Evolutionary conservation across 2,113 vertebrate genomes (phyloP).

Genomic region (Lophotis ruficrista): DNA sequence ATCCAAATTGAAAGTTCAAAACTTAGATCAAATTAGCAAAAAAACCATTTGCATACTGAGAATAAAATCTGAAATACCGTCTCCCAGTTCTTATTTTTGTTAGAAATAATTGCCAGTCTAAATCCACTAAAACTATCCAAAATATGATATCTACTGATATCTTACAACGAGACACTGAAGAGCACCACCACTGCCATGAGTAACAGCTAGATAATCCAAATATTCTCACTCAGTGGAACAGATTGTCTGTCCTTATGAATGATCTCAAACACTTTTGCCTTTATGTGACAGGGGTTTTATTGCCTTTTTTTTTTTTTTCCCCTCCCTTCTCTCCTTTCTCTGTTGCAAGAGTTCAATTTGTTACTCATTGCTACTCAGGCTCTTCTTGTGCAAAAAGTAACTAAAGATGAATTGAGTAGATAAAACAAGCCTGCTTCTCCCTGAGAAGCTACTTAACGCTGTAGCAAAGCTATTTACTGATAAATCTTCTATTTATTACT

Average conservation of each 20-base stretch:
- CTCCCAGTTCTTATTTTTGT: neutral
- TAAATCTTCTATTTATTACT: neutral
- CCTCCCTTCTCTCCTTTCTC: neutral
- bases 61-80: neutral
- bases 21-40: neutral
- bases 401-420: neutral
- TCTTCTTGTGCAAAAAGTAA: neutral
- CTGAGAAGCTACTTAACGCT: neutral
- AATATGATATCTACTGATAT: neutral
- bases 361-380: neutral
- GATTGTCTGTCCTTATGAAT: neutral
- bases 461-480: neutral
- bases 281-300: neutral
- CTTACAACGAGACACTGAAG: neutral
- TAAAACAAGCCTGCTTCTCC: neutral
- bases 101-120: neutral
- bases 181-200: neutral
- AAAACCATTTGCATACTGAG: neutral
- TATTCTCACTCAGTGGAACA: neutral
- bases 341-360: neutral
- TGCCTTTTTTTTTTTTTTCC: too few species aligned
- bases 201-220: neutral
- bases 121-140: neutral
- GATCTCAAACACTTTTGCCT: neutral
- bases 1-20: neutral